phyloP scores from a whole-genome alignment of 2,888 invertebrate species.

The Blastobasis adustella region DNA sequence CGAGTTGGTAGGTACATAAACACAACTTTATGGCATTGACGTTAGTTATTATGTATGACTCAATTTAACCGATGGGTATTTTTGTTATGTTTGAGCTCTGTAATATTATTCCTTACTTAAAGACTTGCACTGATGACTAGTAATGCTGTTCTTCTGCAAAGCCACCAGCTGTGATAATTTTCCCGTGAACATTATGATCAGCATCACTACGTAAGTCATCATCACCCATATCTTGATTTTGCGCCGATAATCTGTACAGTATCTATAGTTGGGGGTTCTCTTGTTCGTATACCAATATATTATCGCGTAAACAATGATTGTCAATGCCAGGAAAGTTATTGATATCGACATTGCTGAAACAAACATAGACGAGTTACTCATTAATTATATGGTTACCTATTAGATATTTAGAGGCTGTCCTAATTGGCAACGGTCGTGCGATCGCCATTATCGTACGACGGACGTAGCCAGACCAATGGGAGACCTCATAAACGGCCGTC shows the following conservation, averaged over 20 bases:
- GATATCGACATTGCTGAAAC: slow-evolving; percentile 10
- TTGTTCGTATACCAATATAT: neutral
- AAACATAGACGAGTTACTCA: too few species aligned
- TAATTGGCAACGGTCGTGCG: too few species aligned
- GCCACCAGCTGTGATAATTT: neutral
- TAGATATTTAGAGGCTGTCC: too few species aligned
- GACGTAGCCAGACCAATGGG: too few species aligned
- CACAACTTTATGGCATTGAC: neutral
- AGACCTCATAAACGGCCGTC: too few species aligned
- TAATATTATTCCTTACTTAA: slow-evolving; percentile 8
- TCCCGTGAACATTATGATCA: slow-evolving; percentile 1
- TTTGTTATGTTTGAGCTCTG: too few species aligned
- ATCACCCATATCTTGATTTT: slow-evolving; percentile 19
- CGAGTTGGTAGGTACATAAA: neutral
- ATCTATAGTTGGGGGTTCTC: too few species aligned
- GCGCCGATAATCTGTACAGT: slow-evolving; percentile 13
- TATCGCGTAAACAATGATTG: slow-evolving; percentile 20
- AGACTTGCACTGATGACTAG: neutral
- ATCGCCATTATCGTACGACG: too few species aligned
- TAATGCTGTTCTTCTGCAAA: neutral
- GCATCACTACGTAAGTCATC: slow-evolving; percentile 18
- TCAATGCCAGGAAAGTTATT: slow-evolving; percentile 19
- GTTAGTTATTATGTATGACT: neutral
- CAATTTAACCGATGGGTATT: neutral
- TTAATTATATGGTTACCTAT: too few species aligned